Evolutionary conservation across 1,140 invertebrate species (phyloP), one percentile per base, ranked within the genome.

Genomic region (Drosophila novamexicana): DNA sequence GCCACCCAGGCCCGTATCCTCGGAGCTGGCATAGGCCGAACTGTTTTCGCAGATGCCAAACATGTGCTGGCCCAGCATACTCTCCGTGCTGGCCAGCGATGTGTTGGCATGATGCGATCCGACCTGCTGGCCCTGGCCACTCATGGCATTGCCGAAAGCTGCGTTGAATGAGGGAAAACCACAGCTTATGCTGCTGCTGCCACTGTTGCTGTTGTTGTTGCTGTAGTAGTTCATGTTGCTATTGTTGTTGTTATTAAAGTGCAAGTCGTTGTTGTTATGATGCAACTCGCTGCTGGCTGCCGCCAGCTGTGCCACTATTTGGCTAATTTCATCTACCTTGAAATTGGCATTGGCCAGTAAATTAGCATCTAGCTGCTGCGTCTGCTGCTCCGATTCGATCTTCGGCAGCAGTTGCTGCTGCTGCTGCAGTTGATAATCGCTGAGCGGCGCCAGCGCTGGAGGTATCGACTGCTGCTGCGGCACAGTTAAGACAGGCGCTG

Each of bases 21-120:
- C 94, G 6, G 94, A 94, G 85, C 94, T 94, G 62, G 94, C 94
- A 73, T 94, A 94, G 5, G 93, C 92, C 6, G 94, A 94, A 36
- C 94, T 94, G 74, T 94, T 94, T 49, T 94, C 94, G 84, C 93
- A 94, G 32, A 93, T 84, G 3, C 82, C 90, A 36, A 92, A 73
- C 71, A 92, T 83, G 42, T 92, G 90, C 52, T 91, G 91, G 5
- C 79, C 77, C 6, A 92, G 57, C 42, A 91, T 44, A 58, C 81
- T 84, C 16, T 89, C 74, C 0, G 91, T 90, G 34, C 83, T 90
- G 47, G 57, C 70, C 52, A 89, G 49, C 53, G 32, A 63, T 63
- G 64, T 81, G 74, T 57, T 61, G 10, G n/a, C 65, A 75, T 66
- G 10, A 62, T 62, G 50, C 29, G 49, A n/a, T 40, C 50, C 52